Percentiles rank a stretch among this genome's conserved stretches.
Conservation (phyloP, 2,888 invertebrate genomes). For the Hypselothyrea guttata region DNA sequence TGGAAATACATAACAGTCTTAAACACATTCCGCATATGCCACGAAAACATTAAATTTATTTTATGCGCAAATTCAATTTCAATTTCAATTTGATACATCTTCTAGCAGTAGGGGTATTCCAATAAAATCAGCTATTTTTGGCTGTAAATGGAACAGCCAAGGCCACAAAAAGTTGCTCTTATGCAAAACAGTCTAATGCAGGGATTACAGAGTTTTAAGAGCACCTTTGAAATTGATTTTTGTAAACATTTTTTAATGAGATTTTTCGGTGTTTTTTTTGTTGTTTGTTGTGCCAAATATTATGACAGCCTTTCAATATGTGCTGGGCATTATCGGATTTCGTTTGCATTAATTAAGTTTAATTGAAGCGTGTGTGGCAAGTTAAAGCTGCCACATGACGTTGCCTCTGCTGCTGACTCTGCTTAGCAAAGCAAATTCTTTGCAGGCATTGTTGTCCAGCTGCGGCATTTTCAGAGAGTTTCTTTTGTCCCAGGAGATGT, state of each 20-base stretch:
- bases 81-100: neutral
- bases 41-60: too few relatives aligned
- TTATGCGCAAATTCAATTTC: neutral
- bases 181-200: too few relatives aligned
- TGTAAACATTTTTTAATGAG: too few relatives aligned
- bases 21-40: too few relatives aligned
- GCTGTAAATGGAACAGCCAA: too few relatives aligned
- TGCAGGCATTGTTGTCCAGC: conserved; percentile 26
- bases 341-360: conserved; percentile 10
- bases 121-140: neutral
- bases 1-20: too few relatives aligned
- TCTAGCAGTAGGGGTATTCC: too few relatives aligned
- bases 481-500: conserved; percentile 58
- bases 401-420: conserved; percentile 3
- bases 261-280: neutral
- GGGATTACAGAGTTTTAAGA: too few relatives aligned
- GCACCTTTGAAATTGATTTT: too few relatives aligned
- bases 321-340: neutral
- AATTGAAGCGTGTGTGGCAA: conserved; percentile 5
- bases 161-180: too few relatives aligned
- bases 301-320: too few relatives aligned
- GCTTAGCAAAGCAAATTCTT: conserved; percentile 40
- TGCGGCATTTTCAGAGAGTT: conserved; percentile 39
- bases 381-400: conserved; percentile 25
- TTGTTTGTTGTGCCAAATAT: too few relatives aligned